Conservation (phyloP, 2,113 vertebrate species). For the Myanophis thanlyinensis region DNA sequence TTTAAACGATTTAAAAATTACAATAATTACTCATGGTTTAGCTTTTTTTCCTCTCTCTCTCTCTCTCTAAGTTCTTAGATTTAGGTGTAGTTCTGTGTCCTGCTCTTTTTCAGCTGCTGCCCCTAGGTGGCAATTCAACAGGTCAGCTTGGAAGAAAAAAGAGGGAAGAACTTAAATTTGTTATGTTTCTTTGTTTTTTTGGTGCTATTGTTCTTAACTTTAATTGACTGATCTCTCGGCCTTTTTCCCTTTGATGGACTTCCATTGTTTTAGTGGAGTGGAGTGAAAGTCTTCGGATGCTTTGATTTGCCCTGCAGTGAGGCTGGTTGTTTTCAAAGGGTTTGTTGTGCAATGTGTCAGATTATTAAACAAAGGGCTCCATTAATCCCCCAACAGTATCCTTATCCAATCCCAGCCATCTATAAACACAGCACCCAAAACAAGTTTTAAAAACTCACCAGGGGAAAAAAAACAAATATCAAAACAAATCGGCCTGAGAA, state of each 20-base stretch:
- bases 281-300: neutral
- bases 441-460: neutral
- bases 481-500: neutral
- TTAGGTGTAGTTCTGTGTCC: too few relatives aligned
- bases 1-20: too few relatives aligned
- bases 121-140: neutral
- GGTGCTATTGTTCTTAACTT: neutral
- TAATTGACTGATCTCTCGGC: neutral
- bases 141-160: neutral
- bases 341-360: neutral
- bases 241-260: too few relatives aligned
- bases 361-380: neutral
- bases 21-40: too few relatives aligned
- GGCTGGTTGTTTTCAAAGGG: neutral
- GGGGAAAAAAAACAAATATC: neutral
- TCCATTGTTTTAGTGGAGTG: too few relatives aligned
- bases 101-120: neutral
- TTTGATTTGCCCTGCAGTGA: neutral
- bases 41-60: too few relatives aligned
- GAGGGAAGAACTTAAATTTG: neutral
- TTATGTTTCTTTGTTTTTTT: too few relatives aligned
- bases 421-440: neutral
- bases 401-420: neutral
- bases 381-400: neutral
- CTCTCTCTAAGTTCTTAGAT: too few relatives aligned